Evolutionary conservation across 2,888 invertebrate species (phyloP).

Genomic region (Polymixis lichenea): DNA sequence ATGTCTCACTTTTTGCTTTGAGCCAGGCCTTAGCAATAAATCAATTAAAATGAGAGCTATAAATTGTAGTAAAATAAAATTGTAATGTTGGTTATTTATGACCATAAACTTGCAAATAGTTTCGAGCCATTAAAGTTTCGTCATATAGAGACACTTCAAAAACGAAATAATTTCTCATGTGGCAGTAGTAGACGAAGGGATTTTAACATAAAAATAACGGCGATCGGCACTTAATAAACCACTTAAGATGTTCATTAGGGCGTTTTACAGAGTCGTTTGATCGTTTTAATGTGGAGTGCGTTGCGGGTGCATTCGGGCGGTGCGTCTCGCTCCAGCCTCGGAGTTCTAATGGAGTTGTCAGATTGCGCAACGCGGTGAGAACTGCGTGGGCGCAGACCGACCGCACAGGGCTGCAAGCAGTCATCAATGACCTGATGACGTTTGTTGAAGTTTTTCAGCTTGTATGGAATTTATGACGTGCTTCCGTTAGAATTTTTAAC

Average conservation of each 20-base stretch:
- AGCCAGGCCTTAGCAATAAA: constrained; percentile 58
- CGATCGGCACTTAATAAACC: constrained; percentile 88
- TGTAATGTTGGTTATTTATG: constrained; percentile 57
- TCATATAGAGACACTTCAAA: constrained; percentile 63
- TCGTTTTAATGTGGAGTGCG: constrained; percentile 85
- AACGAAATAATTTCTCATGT: constrained; percentile 75
- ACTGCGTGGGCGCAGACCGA: constrained; percentile 78
- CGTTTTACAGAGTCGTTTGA: constrained; percentile 83
- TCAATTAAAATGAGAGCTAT: constrained; percentile 61
- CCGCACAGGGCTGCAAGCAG: constrained; percentile 73
- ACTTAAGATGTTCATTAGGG: constrained; percentile 89
- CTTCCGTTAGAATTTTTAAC: not conserved
- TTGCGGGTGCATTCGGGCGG: constrained; percentile 71
- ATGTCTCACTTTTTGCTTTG: constrained; percentile 47
- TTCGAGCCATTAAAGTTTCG: constrained; percentile 65
- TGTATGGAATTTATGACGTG: not conserved
- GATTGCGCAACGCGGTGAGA: constrained; percentile 85
- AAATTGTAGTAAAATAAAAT: constrained; percentile 56
- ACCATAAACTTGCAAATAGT: constrained; percentile 67
- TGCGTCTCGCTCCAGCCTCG: constrained; percentile 67
- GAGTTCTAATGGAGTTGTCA: constrained; percentile 87
- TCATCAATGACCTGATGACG: constrained; percentile 49
- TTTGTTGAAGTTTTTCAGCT: constrained; percentile 30
- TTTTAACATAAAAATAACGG: constrained; percentile 88
- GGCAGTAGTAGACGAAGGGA: constrained; percentile 76